Percentiles rank a stretch among this genome's conserved stretches.
Evolutionary conservation across 2,113 vertebrate genomes (phyloP).

Genomic region (Haplotaxodon microlepis): DNA sequence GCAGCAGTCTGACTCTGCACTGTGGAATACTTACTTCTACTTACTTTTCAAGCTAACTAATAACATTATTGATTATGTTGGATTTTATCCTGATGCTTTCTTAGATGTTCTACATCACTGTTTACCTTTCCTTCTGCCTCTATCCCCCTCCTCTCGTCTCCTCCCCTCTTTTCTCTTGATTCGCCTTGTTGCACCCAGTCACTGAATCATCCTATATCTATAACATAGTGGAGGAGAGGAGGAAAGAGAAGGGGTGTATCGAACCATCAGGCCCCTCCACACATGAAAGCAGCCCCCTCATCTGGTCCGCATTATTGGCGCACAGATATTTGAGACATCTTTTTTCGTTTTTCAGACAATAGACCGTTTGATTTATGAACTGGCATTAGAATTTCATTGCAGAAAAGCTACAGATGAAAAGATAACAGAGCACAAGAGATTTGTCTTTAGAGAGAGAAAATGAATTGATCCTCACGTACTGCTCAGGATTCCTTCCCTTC

Average conservation of each 20-base stretch:
- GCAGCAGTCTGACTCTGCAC: background rate
- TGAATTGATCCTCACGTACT: slow-evolving; percentile 33
- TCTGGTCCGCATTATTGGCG: slow-evolving; percentile 78
- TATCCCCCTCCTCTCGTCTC: background rate
- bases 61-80: background rate
- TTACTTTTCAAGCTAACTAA: background rate
- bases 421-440: slow-evolving; percentile 64
- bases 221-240: background rate
- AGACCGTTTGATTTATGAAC: slow-evolving; percentile 79
- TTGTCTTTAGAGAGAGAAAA: slow-evolving; percentile 33
- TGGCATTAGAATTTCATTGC: slow-evolving; percentile 78
- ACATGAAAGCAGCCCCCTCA: slow-evolving; percentile 72
- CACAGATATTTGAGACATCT: slow-evolving; percentile 75
- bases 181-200: background rate
- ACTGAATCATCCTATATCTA: slow-evolving; percentile 20
- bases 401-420: slow-evolving; percentile 73
- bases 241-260: background rate
- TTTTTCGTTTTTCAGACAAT: slow-evolving; percentile 83
- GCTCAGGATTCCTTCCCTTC: background rate
- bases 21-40: background rate
- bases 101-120: background rate
- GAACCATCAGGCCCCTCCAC: slow-evolving; percentile 49
- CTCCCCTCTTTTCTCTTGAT: background rate
- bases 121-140: background rate
- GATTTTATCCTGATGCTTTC: background rate